Evolutionary conservation across 2,797 vertebrate genomes (phyloP).

Genomic region (Neosalanx taihuensis): DNA sequence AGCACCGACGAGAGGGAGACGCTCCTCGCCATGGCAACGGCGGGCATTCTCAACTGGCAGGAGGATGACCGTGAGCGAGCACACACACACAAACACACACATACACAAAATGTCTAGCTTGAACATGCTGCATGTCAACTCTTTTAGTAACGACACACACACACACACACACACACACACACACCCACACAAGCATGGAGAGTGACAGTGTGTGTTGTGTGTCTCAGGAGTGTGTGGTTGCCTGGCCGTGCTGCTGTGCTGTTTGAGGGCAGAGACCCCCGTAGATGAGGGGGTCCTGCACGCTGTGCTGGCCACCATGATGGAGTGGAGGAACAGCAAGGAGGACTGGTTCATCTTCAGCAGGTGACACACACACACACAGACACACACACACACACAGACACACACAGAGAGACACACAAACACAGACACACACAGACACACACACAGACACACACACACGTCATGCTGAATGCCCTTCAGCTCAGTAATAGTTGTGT

Average conservation of each 20-base stretch:
- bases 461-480: too few relatives aligned
- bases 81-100: neutral
- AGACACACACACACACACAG: neutral
- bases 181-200: conserved; percentile 8
- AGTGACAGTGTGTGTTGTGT: conserved; percentile 15
- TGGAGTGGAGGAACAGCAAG: conserved; percentile 85
- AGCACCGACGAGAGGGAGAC: conserved; percentile 77
- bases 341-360: conserved; percentile 91
- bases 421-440: neutral
- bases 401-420: neutral
- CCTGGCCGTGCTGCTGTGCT: conserved; percentile 88
- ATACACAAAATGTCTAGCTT: neutral
- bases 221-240: conserved; percentile 83
- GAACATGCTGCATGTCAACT: neutral
- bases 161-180: neutral
- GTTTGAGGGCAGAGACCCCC: conserved; percentile 71
- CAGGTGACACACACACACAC: conserved; percentile 71
- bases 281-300: conserved; percentile 81
- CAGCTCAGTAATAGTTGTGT: neutral
- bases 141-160: neutral
- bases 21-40: conserved; percentile 80
- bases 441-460: neutral
- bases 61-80: conserved; percentile 72
- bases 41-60: conserved; percentile 84
- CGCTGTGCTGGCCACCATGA: conserved; percentile 81